Conservation (phyloP, 2,797 vertebrate species). For the Poecile montanus region DNA sequence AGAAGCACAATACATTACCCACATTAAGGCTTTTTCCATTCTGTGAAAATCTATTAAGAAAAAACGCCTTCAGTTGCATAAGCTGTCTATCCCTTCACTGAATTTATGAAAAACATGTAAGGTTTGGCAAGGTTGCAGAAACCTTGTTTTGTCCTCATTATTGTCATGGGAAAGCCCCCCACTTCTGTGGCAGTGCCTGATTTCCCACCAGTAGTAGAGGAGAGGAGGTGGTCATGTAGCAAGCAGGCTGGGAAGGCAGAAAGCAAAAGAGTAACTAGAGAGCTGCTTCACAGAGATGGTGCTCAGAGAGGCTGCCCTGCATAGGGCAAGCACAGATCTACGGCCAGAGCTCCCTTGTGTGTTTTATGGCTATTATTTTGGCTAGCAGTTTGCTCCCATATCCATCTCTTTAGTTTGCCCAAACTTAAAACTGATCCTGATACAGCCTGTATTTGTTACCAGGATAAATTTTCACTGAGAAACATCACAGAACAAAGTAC, state of each 20-base stretch:
- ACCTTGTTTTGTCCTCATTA: background rate
- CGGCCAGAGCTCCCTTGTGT: rapidly evolving
- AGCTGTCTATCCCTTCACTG: background rate
- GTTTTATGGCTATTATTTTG: background rate
- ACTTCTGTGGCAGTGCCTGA: rapidly evolving
- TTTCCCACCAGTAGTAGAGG: background rate
- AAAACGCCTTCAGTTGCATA: background rate
- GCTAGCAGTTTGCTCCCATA: background rate
- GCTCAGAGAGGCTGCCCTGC: background rate
- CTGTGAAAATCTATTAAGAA: background rate
- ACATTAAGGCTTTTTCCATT: background rate
- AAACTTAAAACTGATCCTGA: background rate
- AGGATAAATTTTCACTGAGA: background rate
- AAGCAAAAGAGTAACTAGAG: background rate
- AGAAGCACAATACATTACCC: rapidly evolving
- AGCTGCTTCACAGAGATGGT: background rate
- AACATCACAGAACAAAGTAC: background rate
- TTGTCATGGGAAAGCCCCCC: rapidly evolving
- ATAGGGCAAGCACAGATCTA: background rate
- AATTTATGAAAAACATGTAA: background rate
- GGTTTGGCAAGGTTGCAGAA: background rate
- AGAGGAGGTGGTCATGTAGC: background rate
- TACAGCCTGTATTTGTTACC: background rate
- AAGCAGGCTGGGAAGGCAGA: background rate
- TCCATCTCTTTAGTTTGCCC: background rate